Evolutionary conservation across 2,113 vertebrate species (phyloP).

Genomic region (Carassius gibelio): DNA sequence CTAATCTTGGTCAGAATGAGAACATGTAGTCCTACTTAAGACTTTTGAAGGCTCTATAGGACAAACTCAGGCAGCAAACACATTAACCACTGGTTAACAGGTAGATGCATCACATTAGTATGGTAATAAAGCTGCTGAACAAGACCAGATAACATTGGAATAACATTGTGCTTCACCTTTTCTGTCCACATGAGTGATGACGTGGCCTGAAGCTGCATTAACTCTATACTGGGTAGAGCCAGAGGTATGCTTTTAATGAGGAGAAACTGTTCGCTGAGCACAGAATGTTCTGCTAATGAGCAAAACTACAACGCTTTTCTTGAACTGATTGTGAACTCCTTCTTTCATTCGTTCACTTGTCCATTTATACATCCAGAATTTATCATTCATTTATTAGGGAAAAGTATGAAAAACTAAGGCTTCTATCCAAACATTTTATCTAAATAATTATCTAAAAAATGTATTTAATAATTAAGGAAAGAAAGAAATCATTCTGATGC

Average conservation of each 20-base stretch:
- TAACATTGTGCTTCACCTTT: background rate
- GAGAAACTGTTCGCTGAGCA: background rate
- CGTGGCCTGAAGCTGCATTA: background rate
- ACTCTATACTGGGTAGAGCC: conserved; percentile 26
- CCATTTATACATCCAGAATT: background rate
- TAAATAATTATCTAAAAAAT: too few relatives aligned
- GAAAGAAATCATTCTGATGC: too few relatives aligned
- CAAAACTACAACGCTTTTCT: background rate
- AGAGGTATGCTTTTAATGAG: conserved; percentile 47
- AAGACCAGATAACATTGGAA: background rate
- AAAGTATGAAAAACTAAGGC: background rate
- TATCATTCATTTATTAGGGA: background rate
- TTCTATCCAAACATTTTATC: background rate
- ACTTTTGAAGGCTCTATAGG: background rate
- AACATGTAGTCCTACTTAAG: background rate
- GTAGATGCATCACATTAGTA: background rate
- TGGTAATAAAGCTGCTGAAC: background rate
- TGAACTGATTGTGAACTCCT: background rate
- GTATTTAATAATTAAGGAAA: background rate
- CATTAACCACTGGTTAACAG: background rate
- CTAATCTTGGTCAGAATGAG: background rate
- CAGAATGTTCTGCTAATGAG: background rate
- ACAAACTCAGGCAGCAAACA: background rate
- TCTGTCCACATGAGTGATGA: conserved; percentile 24
- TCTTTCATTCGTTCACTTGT: background rate